Percentiles rank a stretch among this genome's conserved stretches.
Conservation (phyloP, 2,888 invertebrate genomes). For the Torymus aiolomorphi region DNA sequence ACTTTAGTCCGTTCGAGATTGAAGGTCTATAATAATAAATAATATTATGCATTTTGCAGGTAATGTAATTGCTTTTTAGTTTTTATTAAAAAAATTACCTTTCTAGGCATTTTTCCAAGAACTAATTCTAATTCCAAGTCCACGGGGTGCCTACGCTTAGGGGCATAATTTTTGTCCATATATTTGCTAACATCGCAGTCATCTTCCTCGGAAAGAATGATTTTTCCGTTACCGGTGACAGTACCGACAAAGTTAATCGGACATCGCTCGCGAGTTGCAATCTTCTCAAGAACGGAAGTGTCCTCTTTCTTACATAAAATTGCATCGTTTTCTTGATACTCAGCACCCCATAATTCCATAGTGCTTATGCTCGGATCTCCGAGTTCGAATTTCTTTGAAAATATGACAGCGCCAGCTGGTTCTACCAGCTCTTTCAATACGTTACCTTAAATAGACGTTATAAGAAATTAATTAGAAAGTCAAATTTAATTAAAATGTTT, state of each 20-base stretch:
- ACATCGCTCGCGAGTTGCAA: constrained; percentile 92
- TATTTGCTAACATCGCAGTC: constrained; percentile 77
- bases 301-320: constrained; percentile 86
- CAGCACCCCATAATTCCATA: constrained; percentile 98
- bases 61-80: too few relatives aligned
- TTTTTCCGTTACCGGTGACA: constrained; percentile 90
- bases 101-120: constrained; percentile 90
- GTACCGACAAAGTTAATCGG: constrained; percentile 94
- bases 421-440: constrained; percentile 97
- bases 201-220: constrained; percentile 81
- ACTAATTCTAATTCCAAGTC: constrained; percentile 93
- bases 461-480: constrained; percentile 5
- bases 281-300: constrained; percentile 80
- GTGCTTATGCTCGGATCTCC: constrained; percentile 96
- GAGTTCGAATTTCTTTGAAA: constrained; percentile 89
- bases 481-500: neutral
- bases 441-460: constrained; percentile 81
- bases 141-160: constrained; percentile 83
- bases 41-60: neutral
- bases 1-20: constrained; percentile 78
- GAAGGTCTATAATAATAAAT: constrained; percentile 77
- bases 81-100: constrained; percentile 74
- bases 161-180: constrained; percentile 70
- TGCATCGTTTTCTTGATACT: constrained; percentile 97
- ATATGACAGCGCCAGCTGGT: constrained; percentile 94